Evolutionary conservation across 2,113 vertebrate species (phyloP).

Genomic region (Ageneiosus marmoratus): DNA sequence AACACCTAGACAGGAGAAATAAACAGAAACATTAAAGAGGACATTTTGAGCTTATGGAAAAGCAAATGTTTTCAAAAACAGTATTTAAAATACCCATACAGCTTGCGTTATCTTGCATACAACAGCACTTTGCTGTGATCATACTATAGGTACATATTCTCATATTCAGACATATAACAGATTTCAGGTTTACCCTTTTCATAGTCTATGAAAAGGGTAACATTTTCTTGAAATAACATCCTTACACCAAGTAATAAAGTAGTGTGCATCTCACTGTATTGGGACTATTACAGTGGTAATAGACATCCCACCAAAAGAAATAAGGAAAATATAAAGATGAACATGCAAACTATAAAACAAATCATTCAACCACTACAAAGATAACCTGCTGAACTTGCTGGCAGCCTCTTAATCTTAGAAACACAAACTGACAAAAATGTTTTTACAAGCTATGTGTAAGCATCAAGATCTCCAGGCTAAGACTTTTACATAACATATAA

Average conservation of each 20-base stretch:
- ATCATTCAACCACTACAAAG: neutral
- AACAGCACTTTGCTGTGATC: neutral
- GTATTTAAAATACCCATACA: neutral
- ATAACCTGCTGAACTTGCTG: neutral
- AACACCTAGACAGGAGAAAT: conserved; percentile 78
- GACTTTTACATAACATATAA: neutral
- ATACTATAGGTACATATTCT: neutral
- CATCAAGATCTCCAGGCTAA: neutral
- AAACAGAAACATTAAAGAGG: neutral
- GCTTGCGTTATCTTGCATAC: neutral
- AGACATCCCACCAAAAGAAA: neutral
- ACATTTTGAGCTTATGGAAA: neutral
- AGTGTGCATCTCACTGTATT: neutral
- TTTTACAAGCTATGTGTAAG: conserved; percentile 1
- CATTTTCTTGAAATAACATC: neutral
- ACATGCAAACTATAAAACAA: neutral
- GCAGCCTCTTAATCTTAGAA: neutral
- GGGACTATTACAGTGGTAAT: neutral
- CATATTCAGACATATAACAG: neutral
- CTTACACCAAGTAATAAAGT: neutral
- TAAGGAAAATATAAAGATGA: neutral
- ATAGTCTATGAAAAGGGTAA: neutral
- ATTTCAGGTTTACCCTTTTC: neutral
- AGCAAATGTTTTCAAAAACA: neutral
- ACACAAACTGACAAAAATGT: neutral